Evolutionary conservation across 2,113 vertebrate genomes (phyloP).

Genomic region (Acanthisitta chloris): DNA sequence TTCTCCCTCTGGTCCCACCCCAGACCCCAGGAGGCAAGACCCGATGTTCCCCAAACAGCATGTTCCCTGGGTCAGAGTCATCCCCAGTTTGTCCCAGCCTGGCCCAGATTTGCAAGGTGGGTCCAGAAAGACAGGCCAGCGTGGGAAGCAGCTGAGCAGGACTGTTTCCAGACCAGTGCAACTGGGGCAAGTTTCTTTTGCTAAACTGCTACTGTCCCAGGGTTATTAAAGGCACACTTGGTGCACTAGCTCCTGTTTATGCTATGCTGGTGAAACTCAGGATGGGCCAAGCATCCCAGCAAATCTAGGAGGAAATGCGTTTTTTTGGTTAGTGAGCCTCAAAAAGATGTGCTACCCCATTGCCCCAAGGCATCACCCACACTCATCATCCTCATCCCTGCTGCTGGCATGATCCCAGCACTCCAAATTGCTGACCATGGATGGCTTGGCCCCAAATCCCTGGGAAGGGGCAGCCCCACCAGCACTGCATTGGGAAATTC

Average conservation of each 20-base stretch:
- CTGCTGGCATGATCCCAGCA: not conserved
- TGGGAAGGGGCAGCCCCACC: not conserved
- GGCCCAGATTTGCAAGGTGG: not conserved
- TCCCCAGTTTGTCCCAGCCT: not conserved
- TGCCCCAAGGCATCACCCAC: not conserved
- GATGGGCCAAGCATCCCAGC: not conserved
- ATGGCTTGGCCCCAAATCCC: not conserved
- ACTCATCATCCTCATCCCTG: not conserved
- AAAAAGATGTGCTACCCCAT: accelerated
- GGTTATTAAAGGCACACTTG: not conserved
- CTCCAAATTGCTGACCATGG: accelerated
- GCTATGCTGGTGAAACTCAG: not conserved
- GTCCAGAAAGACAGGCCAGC: not conserved
- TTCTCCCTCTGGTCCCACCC: not conserved
- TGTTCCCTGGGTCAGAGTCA: not conserved
- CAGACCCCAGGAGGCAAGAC: not conserved
- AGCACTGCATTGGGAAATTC: not conserved
- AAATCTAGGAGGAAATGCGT: not conserved
- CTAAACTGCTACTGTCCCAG: not conserved
- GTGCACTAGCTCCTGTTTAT: not conserved
- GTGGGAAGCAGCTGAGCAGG: not conserved
- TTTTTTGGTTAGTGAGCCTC: accelerated
- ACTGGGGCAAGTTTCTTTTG: not conserved
- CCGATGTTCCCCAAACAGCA: not conserved
- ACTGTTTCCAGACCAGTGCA: not conserved